A percentile compares a stretch with the other conserved stretches of the same genome.
Evolutionary conservation across 2,888 invertebrate genomes (phyloP).

Genomic region (Andrena bicolor): DNA sequence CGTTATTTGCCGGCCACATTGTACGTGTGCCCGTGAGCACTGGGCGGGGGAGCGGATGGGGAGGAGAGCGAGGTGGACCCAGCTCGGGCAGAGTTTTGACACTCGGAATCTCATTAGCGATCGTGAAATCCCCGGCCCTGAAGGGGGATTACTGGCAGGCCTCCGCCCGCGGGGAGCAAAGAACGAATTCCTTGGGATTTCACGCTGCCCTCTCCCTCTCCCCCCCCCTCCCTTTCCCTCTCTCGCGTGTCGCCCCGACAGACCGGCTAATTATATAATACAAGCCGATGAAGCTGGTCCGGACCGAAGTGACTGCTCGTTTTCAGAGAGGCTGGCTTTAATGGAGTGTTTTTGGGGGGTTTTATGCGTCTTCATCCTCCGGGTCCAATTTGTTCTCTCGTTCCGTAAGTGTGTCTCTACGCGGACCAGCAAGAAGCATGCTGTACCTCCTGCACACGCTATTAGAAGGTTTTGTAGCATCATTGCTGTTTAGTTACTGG

Average conservation of each 20-base stretch:
- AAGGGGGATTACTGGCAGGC: constrained; percentile 55
- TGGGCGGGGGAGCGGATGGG: constrained; percentile 10
- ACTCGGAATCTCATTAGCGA: constrained; percentile 84
- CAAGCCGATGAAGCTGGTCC: constrained; percentile 22
- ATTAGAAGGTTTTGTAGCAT: too few species aligned
- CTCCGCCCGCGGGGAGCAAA: not conserved
- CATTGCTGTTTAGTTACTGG: too few species aligned
- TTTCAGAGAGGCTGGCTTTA: constrained; percentile 29
- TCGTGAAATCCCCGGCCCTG: constrained; percentile 76
- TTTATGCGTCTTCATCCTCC: constrained; percentile 29
- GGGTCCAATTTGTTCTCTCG: constrained; percentile 38
- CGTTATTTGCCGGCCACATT: constrained; percentile 78
- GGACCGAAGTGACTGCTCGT: constrained; percentile 29
- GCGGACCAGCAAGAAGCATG: not conserved
- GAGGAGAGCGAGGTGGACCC: constrained; percentile 55
- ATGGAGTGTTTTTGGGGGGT: constrained; percentile 40
- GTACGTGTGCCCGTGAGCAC: constrained; percentile 11
- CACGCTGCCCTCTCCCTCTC: constrained; percentile 1
- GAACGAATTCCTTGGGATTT: constrained; percentile 51
- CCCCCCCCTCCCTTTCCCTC: too few species aligned
- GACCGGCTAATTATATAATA: constrained; percentile 52
- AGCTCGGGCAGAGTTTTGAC: constrained; percentile 82
- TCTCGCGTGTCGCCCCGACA: constrained; percentile 72
- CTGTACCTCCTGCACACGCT: not conserved
- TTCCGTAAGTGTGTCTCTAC: not conserved